A percentile compares a stretch with the other conserved stretches of the same genome.
Conservation (phyloP, 2,888 invertebrate species). For the Nephrotoma flavescens region DNA sequence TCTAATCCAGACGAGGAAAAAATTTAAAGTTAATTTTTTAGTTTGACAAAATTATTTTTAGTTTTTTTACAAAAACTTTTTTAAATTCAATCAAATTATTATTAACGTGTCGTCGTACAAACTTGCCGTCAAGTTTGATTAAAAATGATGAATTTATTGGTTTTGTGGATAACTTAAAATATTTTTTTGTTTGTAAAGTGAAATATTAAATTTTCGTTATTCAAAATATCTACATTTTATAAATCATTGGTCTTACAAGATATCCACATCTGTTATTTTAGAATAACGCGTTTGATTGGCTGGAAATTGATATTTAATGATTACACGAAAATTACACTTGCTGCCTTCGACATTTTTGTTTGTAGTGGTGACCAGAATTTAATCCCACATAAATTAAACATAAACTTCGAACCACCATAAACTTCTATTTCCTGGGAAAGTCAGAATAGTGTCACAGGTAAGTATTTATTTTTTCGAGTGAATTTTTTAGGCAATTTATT, state of each 20-base stretch:
- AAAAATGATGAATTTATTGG: conserved; percentile 2
- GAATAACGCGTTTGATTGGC: neutral
- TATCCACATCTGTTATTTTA: neutral
- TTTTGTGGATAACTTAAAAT: neutral
- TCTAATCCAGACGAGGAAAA: neutral
- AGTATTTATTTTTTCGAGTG: too few species aligned
- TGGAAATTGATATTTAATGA: neutral
- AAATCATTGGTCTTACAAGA: neutral
- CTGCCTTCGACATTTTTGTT: neutral
- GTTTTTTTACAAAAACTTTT: neutral
- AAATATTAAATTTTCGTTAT: neutral
- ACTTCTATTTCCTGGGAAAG: too few species aligned
- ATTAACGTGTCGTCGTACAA: neutral
- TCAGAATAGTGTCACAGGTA: too few species aligned
- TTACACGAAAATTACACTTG: neutral
- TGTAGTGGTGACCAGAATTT: too few species aligned
- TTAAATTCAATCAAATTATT: neutral
- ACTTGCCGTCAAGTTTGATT: neutral
- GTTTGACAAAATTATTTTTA: neutral
- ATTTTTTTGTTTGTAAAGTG: neutral
- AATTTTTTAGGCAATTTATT: too few species aligned
- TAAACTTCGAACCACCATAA: too few species aligned
- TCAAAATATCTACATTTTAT: neutral
- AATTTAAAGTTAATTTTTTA: neutral
- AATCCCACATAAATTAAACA: too few species aligned